Conservation (phyloP, 2,888 invertebrate species). For the Catocala nupta region DNA sequence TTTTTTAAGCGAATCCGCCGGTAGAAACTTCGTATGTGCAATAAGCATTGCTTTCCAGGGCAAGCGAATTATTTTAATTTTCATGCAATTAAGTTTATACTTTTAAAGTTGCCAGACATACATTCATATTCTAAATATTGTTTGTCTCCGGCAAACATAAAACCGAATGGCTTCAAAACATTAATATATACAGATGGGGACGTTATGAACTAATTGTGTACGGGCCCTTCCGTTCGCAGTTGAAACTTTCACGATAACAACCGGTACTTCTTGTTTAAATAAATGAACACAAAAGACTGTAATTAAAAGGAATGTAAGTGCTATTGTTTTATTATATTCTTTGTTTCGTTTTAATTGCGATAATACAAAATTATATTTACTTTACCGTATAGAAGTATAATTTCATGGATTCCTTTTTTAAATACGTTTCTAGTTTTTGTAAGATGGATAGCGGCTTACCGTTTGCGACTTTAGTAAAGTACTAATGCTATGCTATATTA, state of each 20-base stretch:
- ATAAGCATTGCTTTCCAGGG: no score
- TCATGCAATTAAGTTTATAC: background rate
- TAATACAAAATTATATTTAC: constrained; percentile 17
- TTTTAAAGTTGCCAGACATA: background rate
- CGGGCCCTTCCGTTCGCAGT: constrained; percentile 20
- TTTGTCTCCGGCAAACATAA: background rate
- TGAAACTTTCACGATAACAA: constrained; percentile 29
- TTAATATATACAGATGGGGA: constrained; percentile 14
- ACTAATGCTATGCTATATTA: no score
- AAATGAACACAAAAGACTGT: constrained; percentile 34
- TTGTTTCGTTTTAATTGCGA: constrained; percentile 19
- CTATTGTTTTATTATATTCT: constrained; percentile 31
- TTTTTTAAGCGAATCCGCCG: no score
- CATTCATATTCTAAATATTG: no score
- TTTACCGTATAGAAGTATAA: background rate
- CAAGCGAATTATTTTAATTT: no score
- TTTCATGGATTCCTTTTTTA: no score
- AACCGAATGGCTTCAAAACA: constrained; percentile 8
- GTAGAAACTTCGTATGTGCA: no score
- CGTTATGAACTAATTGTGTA: constrained; percentile 31
- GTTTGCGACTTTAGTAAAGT: no score
- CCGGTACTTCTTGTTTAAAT: constrained; percentile 9
- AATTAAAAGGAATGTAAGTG: constrained; percentile 31
- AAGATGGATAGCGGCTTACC: no score
- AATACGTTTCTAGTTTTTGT: no score